A percentile compares a stretch with the other conserved stretches of the same genome.
phyloP scores from a whole-genome alignment of 2,797 vertebrate species.

The Novumbra hubbsi region DNA sequence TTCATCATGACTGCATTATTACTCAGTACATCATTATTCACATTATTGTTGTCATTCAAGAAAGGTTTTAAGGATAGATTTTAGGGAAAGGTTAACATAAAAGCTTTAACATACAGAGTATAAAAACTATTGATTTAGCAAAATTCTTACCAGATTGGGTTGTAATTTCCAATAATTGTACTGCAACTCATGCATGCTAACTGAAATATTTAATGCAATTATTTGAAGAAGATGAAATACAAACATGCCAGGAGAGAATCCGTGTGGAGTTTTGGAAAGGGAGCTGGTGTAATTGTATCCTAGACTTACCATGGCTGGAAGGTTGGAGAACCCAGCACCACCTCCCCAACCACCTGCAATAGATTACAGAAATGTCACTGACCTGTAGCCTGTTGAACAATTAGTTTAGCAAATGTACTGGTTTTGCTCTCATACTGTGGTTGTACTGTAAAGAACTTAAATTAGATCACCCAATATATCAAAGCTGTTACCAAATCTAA shows the following conservation, averaged over 20 bases:
- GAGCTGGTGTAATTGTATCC: not conserved
- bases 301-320: slow-evolving; percentile 82
- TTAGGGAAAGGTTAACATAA: slow-evolving; percentile 21
- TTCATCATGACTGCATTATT: too few relatives aligned
- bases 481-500: not conserved
- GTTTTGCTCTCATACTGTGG: not conserved
- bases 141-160: slow-evolving; percentile 59
- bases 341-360: slow-evolving; percentile 87
- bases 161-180: slow-evolving; percentile 46
- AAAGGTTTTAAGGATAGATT: slow-evolving; percentile 24
- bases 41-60: slow-evolving; percentile 44
- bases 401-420: not conserved
- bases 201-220: slow-evolving; percentile 51
- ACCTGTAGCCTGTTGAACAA: not conserved
- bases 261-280: not conserved
- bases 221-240: slow-evolving; percentile 29
- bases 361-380: slow-evolving; percentile 22
- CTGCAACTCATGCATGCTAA: slow-evolving; percentile 60
- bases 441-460: not conserved
- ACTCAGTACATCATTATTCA: not conserved
- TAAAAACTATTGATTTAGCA: slow-evolving; percentile 27
- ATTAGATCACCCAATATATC: not conserved
- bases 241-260: slow-evolving; percentile 13
- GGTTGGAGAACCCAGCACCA: slow-evolving; percentile 73
- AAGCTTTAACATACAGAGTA: slow-evolving; percentile 32